Evolutionary conservation across 2,888 invertebrate genomes (phyloP).

Genomic region (Lasioglossum leucozonium): DNA sequence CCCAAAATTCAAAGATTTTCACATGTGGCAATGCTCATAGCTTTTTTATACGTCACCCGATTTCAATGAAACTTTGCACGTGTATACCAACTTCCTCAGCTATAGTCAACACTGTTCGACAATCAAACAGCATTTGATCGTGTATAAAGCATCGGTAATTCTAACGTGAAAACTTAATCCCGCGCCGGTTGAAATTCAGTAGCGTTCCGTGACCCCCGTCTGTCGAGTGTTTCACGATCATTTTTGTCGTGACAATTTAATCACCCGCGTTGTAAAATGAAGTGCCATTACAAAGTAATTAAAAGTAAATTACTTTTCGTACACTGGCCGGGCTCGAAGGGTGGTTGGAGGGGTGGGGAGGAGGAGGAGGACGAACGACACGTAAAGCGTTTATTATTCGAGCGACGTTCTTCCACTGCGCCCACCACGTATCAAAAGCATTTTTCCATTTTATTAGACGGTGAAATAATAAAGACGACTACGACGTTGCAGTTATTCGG

Average conservation of each 20-base stretch:
- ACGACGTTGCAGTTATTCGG: conserved; percentile 7
- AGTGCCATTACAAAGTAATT: conserved; percentile 30
- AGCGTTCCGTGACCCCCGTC: background rate
- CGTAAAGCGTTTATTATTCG: conserved; percentile 23
- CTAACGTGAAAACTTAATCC: conserved; percentile 5
- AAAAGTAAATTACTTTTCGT: conserved; percentile 35
- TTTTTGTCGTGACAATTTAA: conserved; percentile 19
- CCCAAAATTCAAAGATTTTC: too few species aligned
- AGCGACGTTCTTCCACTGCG: background rate
- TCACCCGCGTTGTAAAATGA: conserved; percentile 27
- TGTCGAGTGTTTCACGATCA: conserved; percentile 7
- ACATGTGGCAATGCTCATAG: too few species aligned
- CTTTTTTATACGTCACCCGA: too few species aligned
- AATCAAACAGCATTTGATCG: too few species aligned
- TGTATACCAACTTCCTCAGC: too few species aligned
- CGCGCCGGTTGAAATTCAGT: conserved; percentile 5
- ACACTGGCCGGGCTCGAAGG: background rate
- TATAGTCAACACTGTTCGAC: too few species aligned
- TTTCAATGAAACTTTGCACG: too few species aligned
- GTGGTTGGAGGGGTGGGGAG: too few species aligned
- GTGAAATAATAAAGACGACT: conserved; percentile 27
- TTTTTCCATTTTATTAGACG: conserved; percentile 26
- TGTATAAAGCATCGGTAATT: background rate
- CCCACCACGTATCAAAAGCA: conserved; percentile 17
- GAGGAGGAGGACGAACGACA: background rate